Conservation (phyloP, 2,113 vertebrate species). For the Athene noctua region DNA sequence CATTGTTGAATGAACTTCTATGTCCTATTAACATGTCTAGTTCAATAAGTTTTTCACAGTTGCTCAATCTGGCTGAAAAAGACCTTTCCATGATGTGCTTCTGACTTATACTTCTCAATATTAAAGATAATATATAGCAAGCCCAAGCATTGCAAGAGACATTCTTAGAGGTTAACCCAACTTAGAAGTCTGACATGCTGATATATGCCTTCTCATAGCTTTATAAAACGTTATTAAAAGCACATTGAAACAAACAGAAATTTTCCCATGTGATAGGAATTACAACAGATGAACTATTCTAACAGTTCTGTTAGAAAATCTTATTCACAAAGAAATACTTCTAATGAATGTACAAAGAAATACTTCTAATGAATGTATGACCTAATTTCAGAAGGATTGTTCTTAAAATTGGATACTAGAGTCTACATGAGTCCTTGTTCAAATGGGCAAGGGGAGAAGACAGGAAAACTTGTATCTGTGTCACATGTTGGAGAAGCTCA, state of each 20-base stretch:
- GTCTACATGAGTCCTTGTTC: background rate
- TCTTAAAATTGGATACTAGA: background rate
- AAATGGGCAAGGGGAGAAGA: background rate
- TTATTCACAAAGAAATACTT: background rate
- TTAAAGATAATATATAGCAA: background rate
- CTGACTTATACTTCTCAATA: background rate
- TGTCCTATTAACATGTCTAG: background rate
- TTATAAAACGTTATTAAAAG: background rate
- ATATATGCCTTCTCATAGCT: background rate
- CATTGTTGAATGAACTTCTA: background rate
- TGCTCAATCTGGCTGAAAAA: background rate
- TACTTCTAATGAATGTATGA: background rate
- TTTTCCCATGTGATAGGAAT: background rate
- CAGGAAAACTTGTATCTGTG: background rate
- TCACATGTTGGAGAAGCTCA: background rate
- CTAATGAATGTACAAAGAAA: background rate
- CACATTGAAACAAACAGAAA: background rate
- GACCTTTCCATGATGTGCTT: background rate
- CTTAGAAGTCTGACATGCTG: background rate
- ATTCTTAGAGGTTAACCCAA: background rate
- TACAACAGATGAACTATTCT: background rate
- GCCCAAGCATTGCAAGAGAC: background rate
- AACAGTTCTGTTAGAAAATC: background rate
- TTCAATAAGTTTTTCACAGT: background rate
- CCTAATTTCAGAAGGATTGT: background rate